Base-by-base conservation (phyloP, 2,888 invertebrate species). In the Diloba caeruleocephala region DNA sequence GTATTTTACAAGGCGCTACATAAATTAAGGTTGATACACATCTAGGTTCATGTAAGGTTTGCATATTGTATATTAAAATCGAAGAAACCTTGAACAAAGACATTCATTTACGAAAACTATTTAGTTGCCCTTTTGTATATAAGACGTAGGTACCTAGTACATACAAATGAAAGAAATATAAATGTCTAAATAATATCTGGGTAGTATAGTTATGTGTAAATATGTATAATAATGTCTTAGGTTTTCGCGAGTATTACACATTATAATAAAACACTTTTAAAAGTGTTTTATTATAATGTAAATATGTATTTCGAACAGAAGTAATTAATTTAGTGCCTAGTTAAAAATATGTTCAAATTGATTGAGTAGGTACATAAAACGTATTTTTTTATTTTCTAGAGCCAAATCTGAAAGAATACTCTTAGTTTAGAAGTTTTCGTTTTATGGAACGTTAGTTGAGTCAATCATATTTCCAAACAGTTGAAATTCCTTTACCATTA, bases 351-450 rank as follows among this genome's bases (percentile, higher is more conserved):
- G 63, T 73, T 73, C 56, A 65, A 73, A 73, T 57, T 38, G 61
- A 43, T 33, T 41, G 49, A 51, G 38, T 53, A 50, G 13, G 46
- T 45, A 43, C 29, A 32, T 31, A 14, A 9, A 44, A 21, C 46
- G 31, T n/a, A n/a, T n/a, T n/a, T n/a, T 46, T 41, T 42, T 34
- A 50, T 37, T 50, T 13, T 42, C 36, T 39, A 48, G 41, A 46
- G 31, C 59, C 58, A 59, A 71, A 68, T 64, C 71, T 74, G 68
- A 68, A 51, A 44, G 25, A 74, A 71, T 72, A 74, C 68, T 72
- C 74, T 23, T 71, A 72, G 58, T 50, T 63, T 68, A 63, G 36
- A 58, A 25, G 13, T 25, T 38, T 23, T 42, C 45, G 17, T 19
- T 34, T n/a, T 32, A 23, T 21, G 32, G 13, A 21, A 17, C 10